A percentile compares a stretch with the other conserved stretches of the same genome.
phyloP scores from a whole-genome alignment of 1,140 invertebrate genomes.

The Micrasema longulum region DNA sequence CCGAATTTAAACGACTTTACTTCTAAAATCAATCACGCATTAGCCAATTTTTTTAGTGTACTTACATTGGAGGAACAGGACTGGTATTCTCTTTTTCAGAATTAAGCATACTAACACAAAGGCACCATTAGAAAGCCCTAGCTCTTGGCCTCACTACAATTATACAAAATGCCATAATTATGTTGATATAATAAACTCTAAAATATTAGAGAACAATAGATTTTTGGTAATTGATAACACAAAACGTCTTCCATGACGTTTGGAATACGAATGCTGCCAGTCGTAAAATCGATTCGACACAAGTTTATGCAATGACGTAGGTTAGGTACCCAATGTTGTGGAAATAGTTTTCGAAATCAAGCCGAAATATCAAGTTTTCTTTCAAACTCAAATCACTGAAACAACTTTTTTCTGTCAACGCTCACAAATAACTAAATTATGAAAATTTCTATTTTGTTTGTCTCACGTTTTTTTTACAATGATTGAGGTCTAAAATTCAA shows the following conservation, averaged over 20 bases:
- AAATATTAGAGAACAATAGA: conserved; percentile 36
- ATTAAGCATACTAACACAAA: conserved; percentile 43
- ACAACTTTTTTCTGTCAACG: no score
- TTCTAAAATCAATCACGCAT: conserved; percentile 36
- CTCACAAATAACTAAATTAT: no score
- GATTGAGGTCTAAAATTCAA: no score
- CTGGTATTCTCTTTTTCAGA: conserved; percentile 42
- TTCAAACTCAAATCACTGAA: no score
- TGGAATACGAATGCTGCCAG: conserved; percentile 29
- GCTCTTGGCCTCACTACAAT: conserved; percentile 17
- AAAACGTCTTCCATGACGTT: conserved; percentile 47
- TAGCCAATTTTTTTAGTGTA: conserved; percentile 14
- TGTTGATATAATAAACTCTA: conserved; percentile 20
- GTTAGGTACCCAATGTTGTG: conserved; percentile 15
- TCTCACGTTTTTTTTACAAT: no score
- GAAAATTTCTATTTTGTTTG: no score
- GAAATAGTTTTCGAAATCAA: background rate
- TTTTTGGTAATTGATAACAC: conserved; percentile 18
- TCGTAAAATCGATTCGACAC: conserved; percentile 12
- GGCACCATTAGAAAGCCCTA: conserved; percentile 39
- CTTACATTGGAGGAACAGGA: conserved; percentile 48
- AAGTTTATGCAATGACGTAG: background rate
- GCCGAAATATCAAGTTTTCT: background rate
- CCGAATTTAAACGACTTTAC: conserved; percentile 21
- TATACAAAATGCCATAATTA: conserved; percentile 25